Base-by-base conservation (phyloP, 2,113 vertebrate genomes). In the Zonotrichia leucophrys region DNA sequence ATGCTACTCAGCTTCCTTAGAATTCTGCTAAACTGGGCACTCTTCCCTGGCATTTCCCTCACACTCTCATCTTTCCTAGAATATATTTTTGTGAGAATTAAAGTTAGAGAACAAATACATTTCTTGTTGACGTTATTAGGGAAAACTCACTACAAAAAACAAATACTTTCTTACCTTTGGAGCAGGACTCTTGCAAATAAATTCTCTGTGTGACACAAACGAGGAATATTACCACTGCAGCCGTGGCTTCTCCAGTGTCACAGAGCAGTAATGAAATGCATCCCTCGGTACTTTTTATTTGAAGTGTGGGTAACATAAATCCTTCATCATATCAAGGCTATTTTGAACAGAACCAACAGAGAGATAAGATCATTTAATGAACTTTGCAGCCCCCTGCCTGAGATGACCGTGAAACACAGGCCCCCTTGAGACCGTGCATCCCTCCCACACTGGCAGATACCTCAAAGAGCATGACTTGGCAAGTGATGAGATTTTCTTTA, bases 311-410 rank as follows among this genome's bases (percentile, higher is more conserved):
- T 97, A 95, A 96, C 83, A 97, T 97, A 98, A 97, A 98, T 97
- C 97, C 94, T 96, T 97, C 92, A 95, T 95, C 90, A 28, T 96
- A 95, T 96, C 97, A 97, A 96, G 95, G 96, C 97, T 97, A 97
- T 97, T 97, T 97, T 96, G 97, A 97, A 95, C 87, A 97, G 97
- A 97, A 96, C 94, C 87, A 94, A 85, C 81, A 96, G 87, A 0
- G 55, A 95, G 97, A 97, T 97, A 96, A 98, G 95, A 97, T 95
- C 97, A 96, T 97, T 97, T 97, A 95, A 96, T 97, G 96, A 97
- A 97, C 97, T 96, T 96, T 97, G 94, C 95, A 97, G 97, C 96
- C 96, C 96, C 97, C 96, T 96, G 95, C 94, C 95, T 97, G 96
- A 96, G 93, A 96, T 92, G 92, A 88, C 80, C 60, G 80, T 97